These are phyloP conservation scores for Musca vetustissima DNA, from an alignment of 1,140 invertebrate species.

Conservation along the genomic window DNA sequence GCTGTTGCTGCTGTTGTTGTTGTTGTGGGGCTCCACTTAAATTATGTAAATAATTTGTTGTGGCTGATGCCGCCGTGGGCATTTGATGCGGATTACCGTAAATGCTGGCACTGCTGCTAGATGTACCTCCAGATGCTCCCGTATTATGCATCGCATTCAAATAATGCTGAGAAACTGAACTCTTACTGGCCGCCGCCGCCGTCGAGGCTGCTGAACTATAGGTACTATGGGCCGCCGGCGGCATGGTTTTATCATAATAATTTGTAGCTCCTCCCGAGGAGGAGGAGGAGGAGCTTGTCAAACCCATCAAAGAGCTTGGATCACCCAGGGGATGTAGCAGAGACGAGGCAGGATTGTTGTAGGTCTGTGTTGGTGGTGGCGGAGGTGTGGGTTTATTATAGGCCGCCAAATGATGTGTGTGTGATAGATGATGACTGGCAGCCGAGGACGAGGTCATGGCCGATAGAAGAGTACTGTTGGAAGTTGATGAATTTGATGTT, in stretches of 20 bases:
- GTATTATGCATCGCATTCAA: constrained; percentile 11
- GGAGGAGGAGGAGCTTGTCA: too few relatives aligned
- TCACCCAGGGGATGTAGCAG: constrained; percentile 43
- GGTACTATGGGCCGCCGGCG: constrained; percentile 53
- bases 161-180: constrained; percentile 24
- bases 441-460: constrained; percentile 4
- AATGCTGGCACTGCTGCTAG: constrained; percentile 29
- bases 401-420: constrained; percentile 47
- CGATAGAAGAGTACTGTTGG: background rate
- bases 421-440: constrained; percentile 42
- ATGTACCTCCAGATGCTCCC: constrained; percentile 13
- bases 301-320: constrained; percentile 35
- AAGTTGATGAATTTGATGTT: background rate
- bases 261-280: constrained; percentile 30
- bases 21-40: constrained; percentile 33
- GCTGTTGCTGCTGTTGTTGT: constrained; percentile 30
- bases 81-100: constrained; percentile 49
- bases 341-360: constrained; percentile 41
- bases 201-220: constrained; percentile 31
- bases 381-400: constrained; percentile 49
- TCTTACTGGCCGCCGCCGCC: constrained; percentile 32
- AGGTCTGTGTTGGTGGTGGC: constrained; percentile 45
- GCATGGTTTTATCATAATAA: constrained; percentile 53
- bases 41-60: constrained; percentile 15
- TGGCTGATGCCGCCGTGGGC: constrained; percentile 37